Conservation (phyloP, 2,888 invertebrate genomes). For the Drosophila mettleri region DNA sequence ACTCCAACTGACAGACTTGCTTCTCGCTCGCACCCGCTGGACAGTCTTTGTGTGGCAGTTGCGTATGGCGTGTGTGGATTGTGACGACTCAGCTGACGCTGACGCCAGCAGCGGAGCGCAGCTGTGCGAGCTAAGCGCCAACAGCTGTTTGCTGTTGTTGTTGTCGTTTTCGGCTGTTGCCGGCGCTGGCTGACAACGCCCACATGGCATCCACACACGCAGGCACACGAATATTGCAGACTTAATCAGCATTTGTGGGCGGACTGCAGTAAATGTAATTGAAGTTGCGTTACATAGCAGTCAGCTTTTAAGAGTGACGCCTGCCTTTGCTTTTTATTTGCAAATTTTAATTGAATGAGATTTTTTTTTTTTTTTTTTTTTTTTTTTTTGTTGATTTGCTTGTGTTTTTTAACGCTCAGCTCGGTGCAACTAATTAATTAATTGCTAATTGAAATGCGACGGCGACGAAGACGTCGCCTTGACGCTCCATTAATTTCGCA, state of each 20-base stretch:
- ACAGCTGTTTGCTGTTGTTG: conserved; percentile 63
- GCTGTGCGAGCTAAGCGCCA: conserved; percentile 47
- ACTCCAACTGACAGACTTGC: conserved; percentile 38
- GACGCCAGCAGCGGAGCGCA: conserved; percentile 42
- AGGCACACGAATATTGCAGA: conserved; percentile 19
- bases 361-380: not conserved
- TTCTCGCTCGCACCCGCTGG: conserved; percentile 16
- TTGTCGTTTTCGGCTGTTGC: conserved; percentile 37
- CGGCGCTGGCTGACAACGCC: conserved; percentile 69
- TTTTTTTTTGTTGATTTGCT: not conserved
- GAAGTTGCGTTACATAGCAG: conserved; percentile 30
- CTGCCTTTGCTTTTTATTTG: conserved; percentile 11
- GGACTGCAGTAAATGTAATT: conserved; percentile 26
- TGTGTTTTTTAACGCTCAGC: conserved; percentile 16
- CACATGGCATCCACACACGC: conserved; percentile 59
- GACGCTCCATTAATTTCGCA: conserved; percentile 80
- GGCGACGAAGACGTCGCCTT: conserved; percentile 61
- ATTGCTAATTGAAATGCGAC: conserved; percentile 76
- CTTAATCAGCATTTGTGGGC: conserved; percentile 54
- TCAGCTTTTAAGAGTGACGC: conserved; percentile 16
- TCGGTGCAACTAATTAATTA: conserved; percentile 48
- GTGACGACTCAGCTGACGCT: conserved; percentile 51
- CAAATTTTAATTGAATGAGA: conserved; percentile 18
- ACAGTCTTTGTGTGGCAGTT: conserved; percentile 59
- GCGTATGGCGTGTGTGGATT: conserved; percentile 22